These are phyloP conservation scores for Vulpes lagopus DNA, from an alignment of 2,113 vertebrate genomes.

Conservation along the genomic window DNA sequence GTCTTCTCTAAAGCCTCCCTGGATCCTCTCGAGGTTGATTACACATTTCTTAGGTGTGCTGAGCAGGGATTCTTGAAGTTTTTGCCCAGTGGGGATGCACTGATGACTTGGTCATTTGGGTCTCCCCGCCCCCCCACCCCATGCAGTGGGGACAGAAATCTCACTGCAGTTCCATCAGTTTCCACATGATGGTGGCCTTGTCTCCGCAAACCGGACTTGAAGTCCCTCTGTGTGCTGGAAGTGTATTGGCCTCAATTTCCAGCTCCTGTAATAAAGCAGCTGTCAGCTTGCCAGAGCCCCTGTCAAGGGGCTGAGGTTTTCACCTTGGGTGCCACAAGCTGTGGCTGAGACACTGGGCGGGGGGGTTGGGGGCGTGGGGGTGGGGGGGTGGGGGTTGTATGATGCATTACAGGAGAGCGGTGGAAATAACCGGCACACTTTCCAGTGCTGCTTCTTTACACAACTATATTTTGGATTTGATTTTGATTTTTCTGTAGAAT, in stretches of 20 bases:
- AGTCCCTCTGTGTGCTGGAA: not conserved
- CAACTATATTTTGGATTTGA: not conserved
- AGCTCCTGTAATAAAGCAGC: not conserved
- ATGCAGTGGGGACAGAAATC: not conserved
- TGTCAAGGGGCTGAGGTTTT: not conserved
- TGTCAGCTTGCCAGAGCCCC: not conserved
- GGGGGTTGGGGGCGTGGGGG: not conserved
- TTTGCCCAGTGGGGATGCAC: accelerated
- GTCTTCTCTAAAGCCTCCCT: not conserved
- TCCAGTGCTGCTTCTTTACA: not conserved
- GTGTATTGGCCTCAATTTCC: not conserved
- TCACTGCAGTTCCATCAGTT: slow-evolving; percentile 71
- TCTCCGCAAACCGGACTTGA: slow-evolving; percentile 62
- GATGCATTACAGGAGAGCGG: not conserved
- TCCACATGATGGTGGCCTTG: slow-evolving; percentile 83
- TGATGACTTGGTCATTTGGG: not conserved
- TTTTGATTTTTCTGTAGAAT: slow-evolving; percentile 21
- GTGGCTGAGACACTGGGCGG: not conserved
- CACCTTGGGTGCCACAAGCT: not conserved
- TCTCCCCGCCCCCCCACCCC: accelerated
- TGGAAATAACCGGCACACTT: no score
- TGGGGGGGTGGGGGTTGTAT: accelerated
- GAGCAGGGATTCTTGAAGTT: not conserved
- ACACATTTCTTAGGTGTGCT: accelerated
- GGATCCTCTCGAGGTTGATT: not conserved